Conservation (phyloP, 1,140 invertebrate species). For the Drosophila insularis region DNA sequence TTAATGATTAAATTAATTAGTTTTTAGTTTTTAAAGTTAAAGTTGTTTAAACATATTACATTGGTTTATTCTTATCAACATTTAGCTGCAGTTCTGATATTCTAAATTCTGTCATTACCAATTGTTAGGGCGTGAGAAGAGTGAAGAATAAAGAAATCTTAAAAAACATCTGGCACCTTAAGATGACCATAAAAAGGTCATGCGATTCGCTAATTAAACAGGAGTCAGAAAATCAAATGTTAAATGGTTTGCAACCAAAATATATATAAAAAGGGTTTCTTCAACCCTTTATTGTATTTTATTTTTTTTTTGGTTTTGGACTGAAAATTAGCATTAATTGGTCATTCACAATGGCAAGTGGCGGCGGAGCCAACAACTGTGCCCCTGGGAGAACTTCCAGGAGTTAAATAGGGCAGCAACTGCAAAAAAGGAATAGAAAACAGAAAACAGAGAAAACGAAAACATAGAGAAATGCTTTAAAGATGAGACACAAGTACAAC, state of each 20-base stretch:
- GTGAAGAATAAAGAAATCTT: background rate
- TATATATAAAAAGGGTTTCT: constrained; percentile 35
- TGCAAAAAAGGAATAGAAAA: constrained; percentile 6
- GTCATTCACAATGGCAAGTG: constrained; percentile 50
- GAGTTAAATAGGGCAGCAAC: constrained; percentile 38
- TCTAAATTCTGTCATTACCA: background rate
- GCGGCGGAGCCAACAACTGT: constrained; percentile 31
- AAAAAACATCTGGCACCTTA: constrained; percentile 32
- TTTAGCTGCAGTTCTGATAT: no score
- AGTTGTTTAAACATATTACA: no score
- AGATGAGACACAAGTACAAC: constrained; percentile 62
- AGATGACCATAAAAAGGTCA: constrained; percentile 49
- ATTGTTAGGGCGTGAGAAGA: background rate
- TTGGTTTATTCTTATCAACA: no score
- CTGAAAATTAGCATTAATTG: constrained; percentile 72
- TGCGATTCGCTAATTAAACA: constrained; percentile 69
- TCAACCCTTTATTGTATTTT: constrained; percentile 11
- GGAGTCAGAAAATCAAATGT: constrained; percentile 47
- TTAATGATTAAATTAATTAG: no score
- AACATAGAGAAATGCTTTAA: constrained; percentile 31
- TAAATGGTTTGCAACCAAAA: constrained; percentile 58
- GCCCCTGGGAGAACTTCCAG: constrained; percentile 53
- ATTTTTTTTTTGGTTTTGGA: constrained; percentile 22
- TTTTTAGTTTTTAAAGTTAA: no score
- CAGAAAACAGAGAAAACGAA: constrained; percentile 35